Conservation (phyloP, 1,140 invertebrate species). For the Bombus impatiens region DNA sequence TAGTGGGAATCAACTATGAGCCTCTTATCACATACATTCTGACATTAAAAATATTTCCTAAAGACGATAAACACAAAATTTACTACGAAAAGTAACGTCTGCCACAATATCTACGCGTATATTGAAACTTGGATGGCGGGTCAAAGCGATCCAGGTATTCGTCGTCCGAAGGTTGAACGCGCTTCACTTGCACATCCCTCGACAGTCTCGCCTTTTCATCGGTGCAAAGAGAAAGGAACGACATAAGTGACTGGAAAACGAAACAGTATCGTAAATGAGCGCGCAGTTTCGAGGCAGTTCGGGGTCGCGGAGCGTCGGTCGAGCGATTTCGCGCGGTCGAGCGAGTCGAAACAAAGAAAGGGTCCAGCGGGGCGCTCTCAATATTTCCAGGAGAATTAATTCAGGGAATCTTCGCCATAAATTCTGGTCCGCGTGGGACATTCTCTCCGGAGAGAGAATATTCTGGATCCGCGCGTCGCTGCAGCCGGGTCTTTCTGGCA, state of each 20-base stretch:
- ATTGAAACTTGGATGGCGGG: not conserved
- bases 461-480: slow-evolving; percentile 53
- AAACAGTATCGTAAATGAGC: not conserved
- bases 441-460: slow-evolving; percentile 52
- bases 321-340: not conserved
- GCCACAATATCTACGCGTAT: fast-evolving
- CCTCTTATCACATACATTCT: too few relatives aligned
- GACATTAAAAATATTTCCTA: too few relatives aligned
- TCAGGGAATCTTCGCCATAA: slow-evolving; percentile 52
- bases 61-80: too few relatives aligned
- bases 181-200: not conserved
- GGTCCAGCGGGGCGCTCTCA: slow-evolving; percentile 17
- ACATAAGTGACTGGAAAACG: not conserved
- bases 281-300: not conserved
- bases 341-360: slow-evolving; percentile 36
- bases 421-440: slow-evolving; percentile 54
- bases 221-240: not conserved
- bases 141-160: not conserved
- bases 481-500: slow-evolving; percentile 72
- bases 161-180: not conserved
- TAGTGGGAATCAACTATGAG: not conserved
- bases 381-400: slow-evolving; percentile 52
- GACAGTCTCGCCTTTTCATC: not conserved
- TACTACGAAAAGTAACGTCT: not conserved
- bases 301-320: slow-evolving; percentile 11